Base-by-base conservation (phyloP, 2,888 invertebrate species). In the Agrypnus murinus region DNA sequence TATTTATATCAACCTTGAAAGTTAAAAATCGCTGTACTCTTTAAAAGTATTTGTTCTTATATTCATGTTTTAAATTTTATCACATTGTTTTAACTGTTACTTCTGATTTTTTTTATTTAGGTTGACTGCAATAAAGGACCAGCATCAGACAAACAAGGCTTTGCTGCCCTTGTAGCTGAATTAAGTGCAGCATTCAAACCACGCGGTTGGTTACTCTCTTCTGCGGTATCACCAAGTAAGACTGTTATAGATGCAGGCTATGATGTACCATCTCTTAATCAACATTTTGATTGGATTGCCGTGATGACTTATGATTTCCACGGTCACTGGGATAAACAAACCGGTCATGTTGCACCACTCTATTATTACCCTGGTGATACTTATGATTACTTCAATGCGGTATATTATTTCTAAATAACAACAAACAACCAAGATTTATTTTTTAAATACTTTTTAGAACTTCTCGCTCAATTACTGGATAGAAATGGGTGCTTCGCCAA, bases 271-370 rank as follows among this genome's bases (percentile, higher is more conserved):
- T 85, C 88, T 0, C 82, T 95, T 14, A 87, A 90, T 0, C 86
- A 88, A 38, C 89, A 93, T 77, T 88, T 94, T 48, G 94, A 95
- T 83, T 95, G 93, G 93, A 90, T 95, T 55, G 90, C 93, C 0
- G 90, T 95, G 15, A 94, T 95, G 89, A 91, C 93, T 0, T 95
- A 95, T 81, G 95, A 95, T 83, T 94, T 91, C 86, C 93, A 94
- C 79, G 92, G 93, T 0, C 90, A 92, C 66, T 91, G 92, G 87
- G 92, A 92, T 78, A 91, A 90, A 77, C 89, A 90, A 79, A 94
- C 94, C 0, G 91, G 92, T 0, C 94, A 93, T 80, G 90, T 94
- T 12, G 90, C 94, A 1, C 93, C 94, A 0, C 84, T 94, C 25
- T 92, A 91, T 77, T 88, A 89, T 76, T 88, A 90, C 69, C 90